phyloP scores from a whole-genome alignment of 2,888 invertebrate species.

The Oscheius sp. region DNA sequence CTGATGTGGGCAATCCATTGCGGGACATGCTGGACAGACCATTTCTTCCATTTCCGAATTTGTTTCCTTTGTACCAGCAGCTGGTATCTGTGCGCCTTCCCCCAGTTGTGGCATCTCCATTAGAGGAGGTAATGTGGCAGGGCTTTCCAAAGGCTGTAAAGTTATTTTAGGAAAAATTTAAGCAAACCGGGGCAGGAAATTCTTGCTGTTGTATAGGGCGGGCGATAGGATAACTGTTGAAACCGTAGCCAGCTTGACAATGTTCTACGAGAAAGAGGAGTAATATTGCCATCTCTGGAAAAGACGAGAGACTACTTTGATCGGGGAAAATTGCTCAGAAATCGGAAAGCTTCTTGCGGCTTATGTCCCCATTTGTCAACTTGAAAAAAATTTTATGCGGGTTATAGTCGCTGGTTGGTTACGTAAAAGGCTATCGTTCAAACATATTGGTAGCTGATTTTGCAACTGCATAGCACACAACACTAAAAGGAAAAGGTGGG shows the following conservation, averaged over 20 bases:
- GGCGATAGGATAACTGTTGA: not conserved
- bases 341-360: conserved; percentile 7
- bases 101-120: conserved; percentile 24
- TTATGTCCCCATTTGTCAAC: not conserved
- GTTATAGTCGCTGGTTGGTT: not conserved
- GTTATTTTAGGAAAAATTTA: too few relatives aligned
- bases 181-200: too few relatives aligned
- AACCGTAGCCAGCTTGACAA: not conserved
- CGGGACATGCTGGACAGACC: conserved; percentile 26
- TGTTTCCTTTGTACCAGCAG: not conserved
- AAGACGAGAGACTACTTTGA: too few relatives aligned
- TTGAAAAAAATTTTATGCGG: conserved; percentile 13
- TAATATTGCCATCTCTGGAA: too few relatives aligned
- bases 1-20: conserved; percentile 13
- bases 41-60: not conserved
- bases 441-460: too few relatives aligned
- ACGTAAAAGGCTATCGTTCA: not conserved
- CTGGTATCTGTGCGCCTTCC: not conserved
- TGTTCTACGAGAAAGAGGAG: not conserved
- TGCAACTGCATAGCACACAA: too few relatives aligned
- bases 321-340: too few relatives aligned
- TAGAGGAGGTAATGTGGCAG: conserved; percentile 5
- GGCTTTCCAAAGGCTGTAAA: not conserved
- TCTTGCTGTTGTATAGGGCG: too few relatives aligned
- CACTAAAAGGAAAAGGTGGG: too few relatives aligned